Base-by-base conservation (phyloP, 2,797 vertebrate species). In the Pseudopleuronectes americanus region DNA sequence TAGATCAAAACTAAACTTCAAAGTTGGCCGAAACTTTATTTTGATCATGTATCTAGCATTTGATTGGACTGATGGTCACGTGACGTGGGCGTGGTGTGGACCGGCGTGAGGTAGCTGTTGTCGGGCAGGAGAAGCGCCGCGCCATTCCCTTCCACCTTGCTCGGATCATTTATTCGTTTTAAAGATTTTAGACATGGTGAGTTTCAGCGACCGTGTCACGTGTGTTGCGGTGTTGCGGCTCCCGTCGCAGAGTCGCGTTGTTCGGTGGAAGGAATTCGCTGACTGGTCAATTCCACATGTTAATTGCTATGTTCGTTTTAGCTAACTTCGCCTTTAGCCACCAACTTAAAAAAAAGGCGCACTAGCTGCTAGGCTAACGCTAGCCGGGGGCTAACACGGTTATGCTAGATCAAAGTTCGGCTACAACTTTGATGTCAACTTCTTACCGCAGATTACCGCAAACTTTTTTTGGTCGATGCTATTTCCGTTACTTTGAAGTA, bases 161-260 rank as follows among this genome's bases (percentile, higher is more conserved):
- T 21, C 53, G 38, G 55, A 28, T 53, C 52, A 80, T 17, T 72
- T 71, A 60, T 73, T 67, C 2, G 45, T 87, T 87, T 91, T 91
- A 81, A 84, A 55, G 12, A 31, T 88, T 90, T 90, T 89, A 89
- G 63, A 85, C 31, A 90, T 91, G 90, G 90, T 91, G 80, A 85
- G 90, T 87, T 57, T 36, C 1, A 3, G 0, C 19, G 1, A 24
- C 1, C 9, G 0, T 8, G 23, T 33, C 8, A 0, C 13, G 2
- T 8, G 0, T 8, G 22, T 3, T 24, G 6, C 0, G 17, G 1
- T 22, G 3, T 16, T 2, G 5, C 0, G 14, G 1, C 6, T 26
- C 2, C 23, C 52, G 9, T 41, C 4, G 14, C 1, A 10, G 3
- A 23, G 7, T 24, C 6, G 8, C 6, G 1, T 12, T 4, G 17